These are phyloP conservation scores for Oncorhynchus tshawytscha DNA, from an alignment of 2,113 vertebrate genomes.

Conservation along the genomic window DNA sequence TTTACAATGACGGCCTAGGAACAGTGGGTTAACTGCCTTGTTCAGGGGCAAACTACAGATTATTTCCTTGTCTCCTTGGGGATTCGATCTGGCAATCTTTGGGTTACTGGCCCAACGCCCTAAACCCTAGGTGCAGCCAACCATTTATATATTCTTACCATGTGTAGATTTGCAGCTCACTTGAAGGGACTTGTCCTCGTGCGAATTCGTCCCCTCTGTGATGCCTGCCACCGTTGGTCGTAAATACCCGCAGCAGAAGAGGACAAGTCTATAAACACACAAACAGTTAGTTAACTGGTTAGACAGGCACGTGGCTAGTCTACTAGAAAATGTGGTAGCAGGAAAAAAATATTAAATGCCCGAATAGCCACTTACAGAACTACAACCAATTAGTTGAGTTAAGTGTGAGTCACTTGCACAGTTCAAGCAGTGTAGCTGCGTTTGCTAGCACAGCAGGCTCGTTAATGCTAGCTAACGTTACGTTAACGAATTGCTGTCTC, in stretches of 20 bases:
- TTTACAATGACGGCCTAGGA: no score
- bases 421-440: background rate
- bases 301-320: background rate
- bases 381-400: background rate
- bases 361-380: background rate
- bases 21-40: no score
- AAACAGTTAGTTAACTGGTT: background rate
- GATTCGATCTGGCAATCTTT: no score
- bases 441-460: background rate
- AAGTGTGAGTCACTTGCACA: background rate
- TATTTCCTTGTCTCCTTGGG: no score
- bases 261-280: conserved; percentile 83
- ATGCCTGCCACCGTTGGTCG: conserved; percentile 93
- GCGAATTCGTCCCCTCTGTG: conserved; percentile 93
- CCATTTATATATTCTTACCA: conserved; percentile 73
- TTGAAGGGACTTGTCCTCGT: conserved; percentile 92
- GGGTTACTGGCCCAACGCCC: no score
- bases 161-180: conserved; percentile 97
- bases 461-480: no score
- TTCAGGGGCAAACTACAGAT: no score
- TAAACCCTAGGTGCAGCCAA: no score
- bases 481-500: background rate
- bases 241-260: conserved; percentile 91
- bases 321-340: no score
- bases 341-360: no score